Base-by-base conservation (phyloP, 2,888 invertebrate genomes). In the Norana najaformis region DNA sequence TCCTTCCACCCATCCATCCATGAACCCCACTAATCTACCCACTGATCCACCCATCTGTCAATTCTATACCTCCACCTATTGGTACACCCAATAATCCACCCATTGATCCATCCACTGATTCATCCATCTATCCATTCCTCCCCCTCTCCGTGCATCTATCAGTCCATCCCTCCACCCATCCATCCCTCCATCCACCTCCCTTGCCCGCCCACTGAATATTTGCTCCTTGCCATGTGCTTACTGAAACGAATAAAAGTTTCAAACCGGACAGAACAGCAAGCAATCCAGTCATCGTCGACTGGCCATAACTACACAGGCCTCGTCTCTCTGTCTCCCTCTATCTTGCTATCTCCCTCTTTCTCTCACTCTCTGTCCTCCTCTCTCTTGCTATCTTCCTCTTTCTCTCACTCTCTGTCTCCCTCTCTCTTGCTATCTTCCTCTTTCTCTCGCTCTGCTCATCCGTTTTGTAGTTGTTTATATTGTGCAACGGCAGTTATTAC, bases 381-480 rank as follows among this genome's bases (percentile, higher is more conserved):
- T 53, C 23, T 11, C 53, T 30, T 0, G 5, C 1, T 53, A 3
- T 53, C 53, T 53, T 30, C 6, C 53, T 18, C 13, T 53, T 3
- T 53, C 53, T 53, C 23, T 23, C 53, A 30, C 23, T 53, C 23
- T 53, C 4, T 53, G 23, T 53, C 2, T 3, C 53, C 30, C 23
- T 53, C 5, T 69, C 30, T 69, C 69, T 69, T n/a, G 30, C 23
- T 23, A 23, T 47, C 47, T 47, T 23, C 6, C 23, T 47, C 47
- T 47, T 20, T 23, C 47, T 47, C 47, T 47, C 6, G 23, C n/a
- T n/a, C 69, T 69, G 69, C 69, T 69, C 69, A 69, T 69, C 69
- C n/a, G 69, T 69, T 69, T n/a, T 69, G n/a, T 69, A n/a, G 69
- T 69, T 69, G 69, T 69, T n/a, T n/a, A 69, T 69, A 69, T 69